Conservation (phyloP, 92 coral and sea anemone species). For the Hydrozoanthus gracilis region DNA sequence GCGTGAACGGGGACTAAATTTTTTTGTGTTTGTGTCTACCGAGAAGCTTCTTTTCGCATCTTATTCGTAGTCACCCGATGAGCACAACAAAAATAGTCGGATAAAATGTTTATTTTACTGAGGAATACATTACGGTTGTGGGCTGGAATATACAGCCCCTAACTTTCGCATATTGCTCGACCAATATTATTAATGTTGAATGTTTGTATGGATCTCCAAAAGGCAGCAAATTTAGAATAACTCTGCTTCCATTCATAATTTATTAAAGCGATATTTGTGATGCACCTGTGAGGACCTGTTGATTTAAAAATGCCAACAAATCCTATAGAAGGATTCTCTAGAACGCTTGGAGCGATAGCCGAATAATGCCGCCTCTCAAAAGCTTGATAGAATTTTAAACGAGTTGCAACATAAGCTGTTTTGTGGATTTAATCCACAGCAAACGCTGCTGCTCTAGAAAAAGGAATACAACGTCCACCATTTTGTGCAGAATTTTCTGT, state of each 20-base stretch:
- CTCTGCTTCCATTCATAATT: constrained; percentile 7
- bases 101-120: too few species aligned
- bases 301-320: neutral
- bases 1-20: too few species aligned
- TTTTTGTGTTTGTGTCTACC: too few species aligned
- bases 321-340: neutral
- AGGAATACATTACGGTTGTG: too few species aligned
- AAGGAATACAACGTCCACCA: neutral
- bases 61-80: too few species aligned
- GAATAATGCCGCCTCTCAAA: neutral
- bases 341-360: neutral
- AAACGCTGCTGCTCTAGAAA: neutral
- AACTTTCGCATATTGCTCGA: too few species aligned
- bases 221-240: neutral
- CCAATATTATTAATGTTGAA: too few species aligned
- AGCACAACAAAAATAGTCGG: too few species aligned
- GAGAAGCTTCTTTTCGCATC: too few species aligned
- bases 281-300: constrained; percentile 31
- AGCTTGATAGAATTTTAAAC: neutral
- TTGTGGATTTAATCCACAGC: neutral
- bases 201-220: too few species aligned
- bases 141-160: too few species aligned
- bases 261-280: neutral
- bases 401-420: neutral
- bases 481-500: neutral